phyloP scores from a whole-genome alignment of 2,113 vertebrate species.

The Chrysemys picta region DNA sequence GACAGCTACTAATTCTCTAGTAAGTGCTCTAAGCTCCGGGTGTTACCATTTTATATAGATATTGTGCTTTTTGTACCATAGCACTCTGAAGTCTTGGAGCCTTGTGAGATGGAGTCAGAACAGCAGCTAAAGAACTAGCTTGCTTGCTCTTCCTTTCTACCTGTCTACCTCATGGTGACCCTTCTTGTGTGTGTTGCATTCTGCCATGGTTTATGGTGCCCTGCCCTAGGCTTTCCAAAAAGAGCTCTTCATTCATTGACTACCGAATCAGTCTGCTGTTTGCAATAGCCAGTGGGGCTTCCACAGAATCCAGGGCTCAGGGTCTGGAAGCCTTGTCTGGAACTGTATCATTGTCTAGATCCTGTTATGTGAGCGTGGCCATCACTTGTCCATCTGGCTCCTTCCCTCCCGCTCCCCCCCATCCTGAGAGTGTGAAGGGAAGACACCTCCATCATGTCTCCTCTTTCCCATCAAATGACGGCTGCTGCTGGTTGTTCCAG shows the following conservation, averaged over 20 bases:
- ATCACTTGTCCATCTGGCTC: not conserved
- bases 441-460: not conserved
- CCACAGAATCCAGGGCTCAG: not conserved
- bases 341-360: not conserved
- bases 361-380: not conserved
- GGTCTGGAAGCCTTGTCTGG: not conserved
- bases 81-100: not conserved
- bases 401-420: not conserved
- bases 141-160: not conserved
- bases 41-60: not conserved
- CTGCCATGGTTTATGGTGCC: not conserved
- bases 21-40: not conserved
- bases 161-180: not conserved
- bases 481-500: constrained; percentile 13
- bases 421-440: not conserved
- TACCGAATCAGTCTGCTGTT: not conserved
- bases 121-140: not conserved
- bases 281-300: not conserved
- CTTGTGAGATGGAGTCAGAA: not conserved
- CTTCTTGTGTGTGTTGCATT: not conserved
- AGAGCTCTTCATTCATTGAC: not conserved
- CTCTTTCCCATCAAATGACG: not conserved
- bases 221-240: not conserved
- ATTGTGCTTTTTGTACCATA: not conserved
- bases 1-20: not conserved